phyloP scores from a whole-genome alignment of 2,888 invertebrate species.

The Phalangium opilio region DNA sequence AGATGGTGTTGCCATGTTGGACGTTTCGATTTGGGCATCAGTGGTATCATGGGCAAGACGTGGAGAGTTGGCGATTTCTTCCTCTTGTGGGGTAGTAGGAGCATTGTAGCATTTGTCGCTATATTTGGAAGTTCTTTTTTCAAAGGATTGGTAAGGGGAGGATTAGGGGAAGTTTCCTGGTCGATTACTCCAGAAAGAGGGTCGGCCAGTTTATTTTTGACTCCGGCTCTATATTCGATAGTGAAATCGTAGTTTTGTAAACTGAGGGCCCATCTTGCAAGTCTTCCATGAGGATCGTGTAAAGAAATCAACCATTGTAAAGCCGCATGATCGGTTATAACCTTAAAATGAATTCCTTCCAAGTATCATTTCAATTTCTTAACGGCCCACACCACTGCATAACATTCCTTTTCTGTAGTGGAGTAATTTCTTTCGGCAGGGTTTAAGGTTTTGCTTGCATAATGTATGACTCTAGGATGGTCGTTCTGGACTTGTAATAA shows the following conservation, averaged over 20 bases:
- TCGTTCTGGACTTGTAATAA: conserved; percentile 20
- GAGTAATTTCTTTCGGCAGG: conserved; percentile 25
- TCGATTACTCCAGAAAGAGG: conserved; percentile 24
- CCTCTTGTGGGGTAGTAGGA: no score
- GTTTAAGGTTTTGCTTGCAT: conserved; percentile 11
- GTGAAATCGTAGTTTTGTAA: conserved; percentile 30
- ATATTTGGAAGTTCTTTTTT: no score
- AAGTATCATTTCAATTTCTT: conserved; percentile 32
- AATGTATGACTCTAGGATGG: conserved; percentile 18
- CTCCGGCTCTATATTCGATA: conserved; percentile 30
- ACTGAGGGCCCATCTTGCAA: conserved; percentile 33
- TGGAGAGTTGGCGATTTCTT: no score
- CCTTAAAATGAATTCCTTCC: conserved; percentile 26
- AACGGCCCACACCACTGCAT: conserved; percentile 28
- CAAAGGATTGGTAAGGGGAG: no score
- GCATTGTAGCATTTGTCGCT: no score
- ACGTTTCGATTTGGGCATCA: no score
- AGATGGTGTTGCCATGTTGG: no score
- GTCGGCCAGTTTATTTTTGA: conserved; percentile 30
- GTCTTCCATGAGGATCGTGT: conserved; percentile 30
- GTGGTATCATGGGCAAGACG: no score
- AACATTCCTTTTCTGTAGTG: conserved; percentile 31
- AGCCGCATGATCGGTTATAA: conserved; percentile 35
- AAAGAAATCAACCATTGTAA: conserved; percentile 33
- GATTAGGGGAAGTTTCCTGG: no score